Evolutionary conservation across 2,113 vertebrate genomes (phyloP).

Genomic region (Trinectes maculatus): DNA sequence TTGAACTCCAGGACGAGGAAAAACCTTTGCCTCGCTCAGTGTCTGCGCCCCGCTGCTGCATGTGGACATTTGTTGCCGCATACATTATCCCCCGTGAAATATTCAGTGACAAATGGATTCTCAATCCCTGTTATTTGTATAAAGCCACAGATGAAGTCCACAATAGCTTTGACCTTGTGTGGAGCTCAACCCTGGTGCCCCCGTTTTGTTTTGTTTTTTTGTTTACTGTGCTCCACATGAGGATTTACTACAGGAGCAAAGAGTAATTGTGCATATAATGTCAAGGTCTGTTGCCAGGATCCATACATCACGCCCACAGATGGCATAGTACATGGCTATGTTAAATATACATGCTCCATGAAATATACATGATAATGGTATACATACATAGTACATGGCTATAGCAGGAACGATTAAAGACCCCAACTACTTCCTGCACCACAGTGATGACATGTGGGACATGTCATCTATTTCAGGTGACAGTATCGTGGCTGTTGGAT

Average conservation of each 20-base stretch:
- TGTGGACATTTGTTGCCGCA: conserved; percentile 41
- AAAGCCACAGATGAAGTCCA: conserved; percentile 63
- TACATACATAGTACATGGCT: conserved; percentile 52
- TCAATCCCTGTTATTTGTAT: conserved; percentile 61
- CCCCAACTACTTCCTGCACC: conserved; percentile 20
- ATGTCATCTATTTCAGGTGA: conserved; percentile 10
- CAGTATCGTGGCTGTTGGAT: background rate
- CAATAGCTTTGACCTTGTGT: conserved; percentile 73
- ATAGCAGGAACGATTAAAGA: conserved; percentile 41
- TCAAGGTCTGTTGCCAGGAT: conserved; percentile 75
- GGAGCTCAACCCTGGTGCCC: conserved; percentile 20
- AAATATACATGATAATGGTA: conserved; percentile 69
- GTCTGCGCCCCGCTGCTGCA: conserved; percentile 15
- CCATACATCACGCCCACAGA: conserved; percentile 73
- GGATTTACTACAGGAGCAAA: conserved; percentile 66
- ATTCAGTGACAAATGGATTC: conserved; percentile 73
- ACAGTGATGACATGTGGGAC: conserved; percentile 19
- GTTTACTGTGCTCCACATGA: conserved; percentile 50
- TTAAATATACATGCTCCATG: conserved; percentile 76
- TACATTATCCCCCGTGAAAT: conserved; percentile 64
- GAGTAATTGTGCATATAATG: conserved; percentile 75
- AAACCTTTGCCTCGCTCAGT: conserved; percentile 34
- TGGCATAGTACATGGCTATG: conserved; percentile 60
- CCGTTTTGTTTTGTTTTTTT: conserved; percentile 25
- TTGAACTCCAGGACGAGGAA: conserved; percentile 29